These are phyloP conservation scores for Belgica antarctica DNA, from an alignment of 2,888 invertebrate genomes.

Conservation along the genomic window DNA sequence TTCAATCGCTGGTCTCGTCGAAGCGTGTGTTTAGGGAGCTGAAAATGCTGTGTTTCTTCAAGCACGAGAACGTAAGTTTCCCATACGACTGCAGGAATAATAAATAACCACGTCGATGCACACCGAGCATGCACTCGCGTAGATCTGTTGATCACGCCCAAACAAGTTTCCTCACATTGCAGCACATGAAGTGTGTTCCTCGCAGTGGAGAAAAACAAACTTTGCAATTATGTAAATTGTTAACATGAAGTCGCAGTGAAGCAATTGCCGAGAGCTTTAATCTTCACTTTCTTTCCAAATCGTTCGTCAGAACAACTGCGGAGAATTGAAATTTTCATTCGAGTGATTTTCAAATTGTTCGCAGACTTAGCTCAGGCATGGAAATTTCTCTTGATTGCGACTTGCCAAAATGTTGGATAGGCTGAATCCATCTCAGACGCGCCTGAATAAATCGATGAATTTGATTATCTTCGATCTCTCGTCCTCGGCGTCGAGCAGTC, in stretches of 20 bases:
- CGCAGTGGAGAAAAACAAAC: conserved; percentile 35
- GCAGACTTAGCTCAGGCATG: too few species aligned
- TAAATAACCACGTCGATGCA: too few species aligned
- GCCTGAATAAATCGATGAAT: too few species aligned
- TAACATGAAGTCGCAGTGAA: conserved; percentile 36
- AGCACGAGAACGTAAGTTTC: conserved; percentile 97
- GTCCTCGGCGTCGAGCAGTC: not conserved
- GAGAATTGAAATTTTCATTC: not conserved
- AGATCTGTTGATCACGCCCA: conserved; percentile 31
- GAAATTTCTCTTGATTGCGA: conserved; percentile 1
- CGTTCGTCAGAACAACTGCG: too few species aligned
- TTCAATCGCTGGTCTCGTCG: conserved; percentile 98
- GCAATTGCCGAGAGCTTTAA: conserved; percentile 33
- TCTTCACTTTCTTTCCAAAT: conserved; percentile 41
- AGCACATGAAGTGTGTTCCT: not conserved
- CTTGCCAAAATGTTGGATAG: not conserved
- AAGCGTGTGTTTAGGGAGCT: conserved; percentile 98
- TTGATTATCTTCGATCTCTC: not conserved
- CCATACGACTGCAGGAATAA: too few species aligned
- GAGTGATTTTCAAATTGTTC: conserved; percentile 3
- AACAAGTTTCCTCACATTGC: conserved; percentile 28
- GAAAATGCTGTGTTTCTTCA: conserved; percentile 99
- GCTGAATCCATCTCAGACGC: too few species aligned
- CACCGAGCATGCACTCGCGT: too few species aligned
- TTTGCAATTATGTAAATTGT: conserved; percentile 42